Evolutionary conservation across 2,113 vertebrate species (phyloP).

Genomic region (Gulo gulo): DNA sequence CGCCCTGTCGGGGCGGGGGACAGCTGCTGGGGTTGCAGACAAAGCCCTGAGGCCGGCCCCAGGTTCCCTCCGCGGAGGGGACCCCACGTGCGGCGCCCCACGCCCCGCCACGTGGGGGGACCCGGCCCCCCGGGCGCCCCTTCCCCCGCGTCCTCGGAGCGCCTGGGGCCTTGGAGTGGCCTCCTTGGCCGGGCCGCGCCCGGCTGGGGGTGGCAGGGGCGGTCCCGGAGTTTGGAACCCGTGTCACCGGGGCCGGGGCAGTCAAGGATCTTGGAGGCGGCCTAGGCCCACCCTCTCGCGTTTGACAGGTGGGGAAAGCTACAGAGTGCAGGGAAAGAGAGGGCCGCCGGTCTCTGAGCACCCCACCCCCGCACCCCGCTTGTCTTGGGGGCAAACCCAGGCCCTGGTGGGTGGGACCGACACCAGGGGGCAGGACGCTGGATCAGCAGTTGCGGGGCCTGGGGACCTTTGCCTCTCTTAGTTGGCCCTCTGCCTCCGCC

Average conservation of each 20-base stretch:
- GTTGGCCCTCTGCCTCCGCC: not conserved
- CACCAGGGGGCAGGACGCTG: not conserved
- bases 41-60: not conserved
- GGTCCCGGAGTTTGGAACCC: constrained; percentile 37
- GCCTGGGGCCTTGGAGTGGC: not conserved
- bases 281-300: constrained; percentile 50
- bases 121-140: not conserved
- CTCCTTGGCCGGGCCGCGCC: constrained; percentile 19
- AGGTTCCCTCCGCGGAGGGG: not conserved
- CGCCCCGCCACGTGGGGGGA: constrained; percentile 68
- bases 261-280: not conserved
- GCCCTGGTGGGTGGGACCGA: not conserved
- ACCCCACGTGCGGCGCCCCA: constrained; percentile 60
- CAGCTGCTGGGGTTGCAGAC: not conserved
- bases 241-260: not conserved
- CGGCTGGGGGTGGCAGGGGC: not conserved
- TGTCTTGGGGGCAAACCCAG: not conserved
- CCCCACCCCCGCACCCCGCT: not conserved
- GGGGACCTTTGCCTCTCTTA: not conserved
- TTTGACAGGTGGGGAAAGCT: constrained; percentile 49
- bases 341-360: not conserved
- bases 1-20: not conserved
- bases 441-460: not conserved
- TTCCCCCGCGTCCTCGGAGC: not conserved
- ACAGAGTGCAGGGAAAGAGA: not conserved